Evolutionary conservation across 2,888 invertebrate species (phyloP).

Genomic region (Pseudoips prasinana): DNA sequence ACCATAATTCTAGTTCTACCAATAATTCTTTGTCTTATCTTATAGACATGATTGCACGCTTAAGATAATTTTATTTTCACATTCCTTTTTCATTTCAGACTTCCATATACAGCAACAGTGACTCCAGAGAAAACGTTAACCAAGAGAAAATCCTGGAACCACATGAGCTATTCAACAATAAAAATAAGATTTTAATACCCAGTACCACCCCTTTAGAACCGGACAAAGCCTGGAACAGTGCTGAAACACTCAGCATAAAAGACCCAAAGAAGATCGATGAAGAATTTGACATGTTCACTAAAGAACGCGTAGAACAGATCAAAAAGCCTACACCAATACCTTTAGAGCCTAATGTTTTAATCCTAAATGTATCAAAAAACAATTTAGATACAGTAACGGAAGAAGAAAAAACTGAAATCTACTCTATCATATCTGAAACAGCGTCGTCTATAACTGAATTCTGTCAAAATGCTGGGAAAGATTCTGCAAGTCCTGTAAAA

Average conservation of each 20-base stretch:
- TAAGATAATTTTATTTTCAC: too few relatives aligned
- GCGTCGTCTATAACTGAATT: constrained; percentile 52
- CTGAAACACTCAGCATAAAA: constrained; percentile 43
- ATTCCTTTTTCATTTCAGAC: too few relatives aligned
- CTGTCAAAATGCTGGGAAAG: constrained; percentile 29
- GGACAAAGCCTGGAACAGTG: constrained; percentile 60
- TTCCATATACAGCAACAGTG: constrained; percentile 55
- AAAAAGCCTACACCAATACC: constrained; percentile 44
- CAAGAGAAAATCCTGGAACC: constrained; percentile 47
- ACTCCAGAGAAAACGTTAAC: constrained; percentile 56
- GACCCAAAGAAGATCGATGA: constrained; percentile 58
- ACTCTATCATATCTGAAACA: constrained; percentile 51
- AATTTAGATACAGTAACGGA: constrained; percentile 66
- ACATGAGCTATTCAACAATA: constrained; percentile 27
- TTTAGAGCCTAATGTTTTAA: constrained; percentile 55
- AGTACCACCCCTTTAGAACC: constrained; percentile 67
- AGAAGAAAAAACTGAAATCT: constrained; percentile 60
- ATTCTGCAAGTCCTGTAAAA: neutral
- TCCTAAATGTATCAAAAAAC: constrained; percentile 56
- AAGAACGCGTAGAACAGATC: constrained; percentile 61
- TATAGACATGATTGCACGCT: too few relatives aligned
- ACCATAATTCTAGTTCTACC: too few relatives aligned
- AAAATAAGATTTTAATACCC: constrained; percentile 37
- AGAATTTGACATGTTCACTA: constrained; percentile 73
- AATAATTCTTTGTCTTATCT: too few relatives aligned